A percentile compares a stretch with the other conserved stretches of the same genome.
Conservation (phyloP, 1,140 invertebrate genomes). For the Trichomalopsis sarcophagae region DNA sequence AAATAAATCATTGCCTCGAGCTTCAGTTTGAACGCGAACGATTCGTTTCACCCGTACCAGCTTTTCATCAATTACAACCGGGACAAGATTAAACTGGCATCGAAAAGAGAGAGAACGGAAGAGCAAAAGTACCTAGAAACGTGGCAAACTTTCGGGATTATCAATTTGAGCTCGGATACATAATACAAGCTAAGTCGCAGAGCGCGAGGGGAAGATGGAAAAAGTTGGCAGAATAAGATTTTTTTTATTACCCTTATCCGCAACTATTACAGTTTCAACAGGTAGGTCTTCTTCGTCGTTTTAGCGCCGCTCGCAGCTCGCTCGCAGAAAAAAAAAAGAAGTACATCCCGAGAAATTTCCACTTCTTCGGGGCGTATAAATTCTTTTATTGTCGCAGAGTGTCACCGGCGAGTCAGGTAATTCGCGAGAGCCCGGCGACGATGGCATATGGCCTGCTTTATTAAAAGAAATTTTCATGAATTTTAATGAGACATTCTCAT, state of each 20-base stretch:
- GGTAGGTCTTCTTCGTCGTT: neutral
- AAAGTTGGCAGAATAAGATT: neutral
- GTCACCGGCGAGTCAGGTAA: neutral
- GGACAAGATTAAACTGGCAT: no score
- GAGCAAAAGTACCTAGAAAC: no score
- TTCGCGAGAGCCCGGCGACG: neutral
- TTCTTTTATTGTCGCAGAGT: neutral
- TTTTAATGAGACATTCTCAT: conserved; percentile 37
- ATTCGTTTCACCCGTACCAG: no score
- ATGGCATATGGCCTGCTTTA: neutral
- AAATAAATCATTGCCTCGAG: no score
- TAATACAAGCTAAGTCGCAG: no score
- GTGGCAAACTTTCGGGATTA: no score
- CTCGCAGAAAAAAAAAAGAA: neutral
- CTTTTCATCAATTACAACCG: no score
- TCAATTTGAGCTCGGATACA: no score
- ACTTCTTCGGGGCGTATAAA: neutral
- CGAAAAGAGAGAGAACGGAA: no score
- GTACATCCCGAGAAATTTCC: neutral
- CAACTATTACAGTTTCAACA: neutral
- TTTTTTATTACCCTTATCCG: neutral
- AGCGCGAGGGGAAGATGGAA: neutral
- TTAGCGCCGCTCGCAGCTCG: neutral
- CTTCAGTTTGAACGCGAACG: no score
- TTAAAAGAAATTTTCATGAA: conserved; percentile 43